A percentile compares a stretch with the other conserved stretches of the same genome.
phyloP scores from a whole-genome alignment of 1,140 invertebrate species.

The Lepidurus arcticus region DNA sequence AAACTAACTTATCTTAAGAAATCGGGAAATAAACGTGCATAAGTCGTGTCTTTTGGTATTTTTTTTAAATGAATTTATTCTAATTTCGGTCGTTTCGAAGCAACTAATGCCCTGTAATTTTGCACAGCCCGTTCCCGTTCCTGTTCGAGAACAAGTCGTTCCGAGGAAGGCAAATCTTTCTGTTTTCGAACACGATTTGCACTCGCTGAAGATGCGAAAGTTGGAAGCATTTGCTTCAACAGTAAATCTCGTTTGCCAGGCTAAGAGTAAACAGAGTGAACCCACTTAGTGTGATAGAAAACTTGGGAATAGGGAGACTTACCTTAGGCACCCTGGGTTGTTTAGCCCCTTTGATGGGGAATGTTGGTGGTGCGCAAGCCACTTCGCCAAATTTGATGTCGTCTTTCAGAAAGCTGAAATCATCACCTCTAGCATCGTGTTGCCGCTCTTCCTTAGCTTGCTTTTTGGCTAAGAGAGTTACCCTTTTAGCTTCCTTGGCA shows the following conservation, averaged over 20 bases:
- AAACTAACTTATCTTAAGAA: constrained; percentile 24
- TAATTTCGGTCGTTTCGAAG: constrained; percentile 9
- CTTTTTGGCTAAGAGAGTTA: constrained; percentile 39
- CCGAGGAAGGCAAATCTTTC: constrained; percentile 1
- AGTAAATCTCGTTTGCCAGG: constrained; percentile 31
- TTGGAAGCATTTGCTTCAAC: constrained; percentile 25
- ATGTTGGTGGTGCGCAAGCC: constrained; percentile 56
- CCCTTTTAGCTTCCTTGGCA: constrained; percentile 46
- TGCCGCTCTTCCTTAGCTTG: constrained; percentile 29
- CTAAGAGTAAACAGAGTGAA: constrained; percentile 29
- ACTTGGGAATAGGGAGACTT: constrained; percentile 31
- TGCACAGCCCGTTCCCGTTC: constrained; percentile 31
- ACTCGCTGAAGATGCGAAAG: background rate
- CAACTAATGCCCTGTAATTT: constrained; percentile 11
- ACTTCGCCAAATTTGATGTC: constrained; percentile 60
- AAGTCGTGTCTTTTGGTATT: background rate
- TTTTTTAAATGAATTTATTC: background rate
- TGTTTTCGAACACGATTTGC: background rate
- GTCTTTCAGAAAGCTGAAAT: constrained; percentile 48
- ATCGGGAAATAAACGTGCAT: background rate
- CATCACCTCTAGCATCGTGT: constrained; percentile 38
- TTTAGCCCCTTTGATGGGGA: constrained; percentile 49
- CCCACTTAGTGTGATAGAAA: background rate
- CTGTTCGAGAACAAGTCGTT: constrained; percentile 14
- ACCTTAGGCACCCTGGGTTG: constrained; percentile 36